Evolutionary conservation across 2,888 invertebrate genomes (phyloP).

Genomic region (Diplazon laetatorius): DNA sequence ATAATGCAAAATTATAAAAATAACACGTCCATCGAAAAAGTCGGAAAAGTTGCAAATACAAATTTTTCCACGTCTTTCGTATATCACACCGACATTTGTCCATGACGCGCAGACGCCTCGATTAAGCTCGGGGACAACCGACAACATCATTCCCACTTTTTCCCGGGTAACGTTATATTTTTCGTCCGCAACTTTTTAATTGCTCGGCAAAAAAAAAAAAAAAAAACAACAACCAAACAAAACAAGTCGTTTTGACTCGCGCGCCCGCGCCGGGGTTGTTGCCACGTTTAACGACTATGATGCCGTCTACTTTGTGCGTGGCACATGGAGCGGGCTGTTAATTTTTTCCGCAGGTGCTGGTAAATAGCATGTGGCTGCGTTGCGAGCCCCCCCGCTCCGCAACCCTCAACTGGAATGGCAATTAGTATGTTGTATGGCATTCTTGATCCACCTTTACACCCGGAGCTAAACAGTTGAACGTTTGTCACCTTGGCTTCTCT

Average conservation of each 20-base stretch:
- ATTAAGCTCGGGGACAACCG: too few species aligned
- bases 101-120: too few species aligned
- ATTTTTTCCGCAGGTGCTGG: slow-evolving; percentile 29
- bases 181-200: slow-evolving; percentile 34
- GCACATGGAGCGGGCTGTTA: slow-evolving; percentile 1
- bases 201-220: slow-evolving; percentile 35
- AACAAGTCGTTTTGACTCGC: slow-evolving; percentile 27
- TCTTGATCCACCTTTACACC: slow-evolving; percentile 16
- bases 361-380: slow-evolving; percentile 2
- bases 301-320: neutral
- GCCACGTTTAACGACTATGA: slow-evolving; percentile 1
- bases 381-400: too few species aligned
- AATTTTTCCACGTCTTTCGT: too few species aligned
- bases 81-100: too few species aligned
- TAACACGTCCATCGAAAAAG: too few species aligned
- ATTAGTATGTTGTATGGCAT: slow-evolving; percentile 69
- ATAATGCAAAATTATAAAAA: too few species aligned
- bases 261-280: too few species aligned
- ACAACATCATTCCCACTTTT: neutral
- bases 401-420: slow-evolving; percentile 59
- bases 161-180: neutral
- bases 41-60: too few species aligned
- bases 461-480: slow-evolving; percentile 20
- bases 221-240: too few species aligned
- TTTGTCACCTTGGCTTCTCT: slow-evolving; percentile 38